Percentiles rank a stretch among this genome's conserved stretches.
phyloP scores from a whole-genome alignment of 2,888 invertebrate genomes.

The Leptothorax acervorum region DNA sequence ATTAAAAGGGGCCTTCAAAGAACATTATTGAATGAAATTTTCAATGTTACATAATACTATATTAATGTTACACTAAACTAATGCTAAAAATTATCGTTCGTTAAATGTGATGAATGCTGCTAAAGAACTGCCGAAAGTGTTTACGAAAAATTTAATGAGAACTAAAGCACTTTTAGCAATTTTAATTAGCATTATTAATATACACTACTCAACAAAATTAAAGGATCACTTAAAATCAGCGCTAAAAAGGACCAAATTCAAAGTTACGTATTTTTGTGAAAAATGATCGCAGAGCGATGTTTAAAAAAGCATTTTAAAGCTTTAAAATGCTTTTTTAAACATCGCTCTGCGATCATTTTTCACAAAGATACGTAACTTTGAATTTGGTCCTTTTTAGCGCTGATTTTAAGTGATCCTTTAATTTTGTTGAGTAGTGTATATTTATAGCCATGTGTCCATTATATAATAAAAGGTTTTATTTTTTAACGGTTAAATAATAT shows the following conservation, averaged over 20 bases:
- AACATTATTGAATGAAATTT: not conserved
- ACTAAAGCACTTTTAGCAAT: not conserved
- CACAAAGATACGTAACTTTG: too few species aligned
- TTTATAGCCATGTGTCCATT: not conserved
- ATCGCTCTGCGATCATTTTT: too few species aligned
- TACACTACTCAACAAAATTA: too few species aligned
- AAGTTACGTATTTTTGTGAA: too few species aligned
- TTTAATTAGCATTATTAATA: not conserved
- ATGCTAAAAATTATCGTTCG: not conserved
- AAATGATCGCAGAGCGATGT: too few species aligned
- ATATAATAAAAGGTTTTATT: not conserved
- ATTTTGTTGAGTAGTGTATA: too few species aligned
- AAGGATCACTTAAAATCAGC: too few species aligned
- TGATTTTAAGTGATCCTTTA: too few species aligned
- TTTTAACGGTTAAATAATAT: not conserved
- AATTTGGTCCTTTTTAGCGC: too few species aligned
- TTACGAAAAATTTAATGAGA: not conserved
- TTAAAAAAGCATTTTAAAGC: too few species aligned
- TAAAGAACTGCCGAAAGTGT: not conserved
- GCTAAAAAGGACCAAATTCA: too few species aligned
- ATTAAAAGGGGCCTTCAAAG: not conserved
- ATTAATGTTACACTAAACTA: not conserved
- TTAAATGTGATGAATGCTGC: not conserved
- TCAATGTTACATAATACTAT: not conserved
- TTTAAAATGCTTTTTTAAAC: too few species aligned